These are phyloP conservation scores for Astur gentilis DNA, from an alignment of 2,113 vertebrate genomes.

Conservation along the genomic window DNA sequence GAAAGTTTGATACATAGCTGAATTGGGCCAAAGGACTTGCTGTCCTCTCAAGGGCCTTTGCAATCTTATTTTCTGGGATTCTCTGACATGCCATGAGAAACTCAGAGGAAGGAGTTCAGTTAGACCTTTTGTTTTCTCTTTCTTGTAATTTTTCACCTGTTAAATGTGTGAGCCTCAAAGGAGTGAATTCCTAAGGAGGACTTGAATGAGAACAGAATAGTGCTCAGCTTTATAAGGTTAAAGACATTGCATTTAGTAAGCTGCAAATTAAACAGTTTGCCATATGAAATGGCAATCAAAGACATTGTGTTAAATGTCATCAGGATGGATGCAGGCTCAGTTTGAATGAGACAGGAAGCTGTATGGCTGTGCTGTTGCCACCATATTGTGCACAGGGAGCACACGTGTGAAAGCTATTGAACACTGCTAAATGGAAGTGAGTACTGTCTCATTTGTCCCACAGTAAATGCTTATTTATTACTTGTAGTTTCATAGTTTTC, in stretches of 20 bases:
- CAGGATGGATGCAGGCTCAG: not conserved
- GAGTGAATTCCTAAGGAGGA: not conserved
- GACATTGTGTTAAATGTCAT: not conserved
- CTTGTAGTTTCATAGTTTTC: not conserved
- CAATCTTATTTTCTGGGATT: not conserved
- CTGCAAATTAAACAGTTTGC: not conserved
- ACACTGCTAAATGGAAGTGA: not conserved
- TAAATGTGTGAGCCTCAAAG: not conserved
- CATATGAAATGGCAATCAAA: not conserved
- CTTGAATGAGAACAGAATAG: not conserved
- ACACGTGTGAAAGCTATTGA: fast-evolving
- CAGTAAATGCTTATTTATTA: not conserved
- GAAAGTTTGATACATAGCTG: not conserved
- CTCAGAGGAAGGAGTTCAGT: not conserved
- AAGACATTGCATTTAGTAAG: not conserved
- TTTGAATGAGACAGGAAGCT: not conserved
- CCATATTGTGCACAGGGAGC: not conserved
- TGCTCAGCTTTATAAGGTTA: not conserved
- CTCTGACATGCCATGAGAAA: not conserved
- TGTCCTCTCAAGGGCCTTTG: not conserved
- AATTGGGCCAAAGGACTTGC: not conserved
- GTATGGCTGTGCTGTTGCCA: not conserved
- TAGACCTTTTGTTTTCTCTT: not conserved
- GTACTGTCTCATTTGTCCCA: not conserved
- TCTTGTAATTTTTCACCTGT: not conserved